These are phyloP conservation scores for Lithophane socia DNA, from an alignment of 2,888 invertebrate genomes.

Conservation along the genomic window DNA sequence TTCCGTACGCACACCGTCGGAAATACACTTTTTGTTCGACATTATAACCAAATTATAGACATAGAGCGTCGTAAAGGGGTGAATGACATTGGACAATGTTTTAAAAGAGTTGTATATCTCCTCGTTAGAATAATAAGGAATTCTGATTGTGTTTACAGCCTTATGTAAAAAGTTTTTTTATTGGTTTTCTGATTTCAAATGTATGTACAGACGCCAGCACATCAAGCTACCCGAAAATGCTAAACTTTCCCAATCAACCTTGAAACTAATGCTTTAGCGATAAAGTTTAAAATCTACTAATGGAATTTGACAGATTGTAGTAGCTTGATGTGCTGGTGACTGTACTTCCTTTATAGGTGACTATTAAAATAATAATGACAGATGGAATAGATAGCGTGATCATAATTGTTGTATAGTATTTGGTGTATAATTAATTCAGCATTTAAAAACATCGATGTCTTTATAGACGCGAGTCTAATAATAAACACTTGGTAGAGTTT, in stretches of 20 bases:
- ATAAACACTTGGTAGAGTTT: constrained; percentile 14
- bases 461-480: constrained; percentile 34
- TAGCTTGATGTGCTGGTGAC: too few species aligned
- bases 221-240: too few species aligned
- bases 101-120: constrained; percentile 67
- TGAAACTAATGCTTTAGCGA: too few species aligned
- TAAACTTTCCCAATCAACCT: too few species aligned
- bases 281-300: too few species aligned
- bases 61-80: constrained; percentile 69
- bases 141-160: constrained; percentile 77
- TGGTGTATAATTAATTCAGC: constrained; percentile 58
- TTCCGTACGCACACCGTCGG: constrained; percentile 62
- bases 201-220: constrained; percentile 23
- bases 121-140: constrained; percentile 76
- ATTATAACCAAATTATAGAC: constrained; percentile 71
- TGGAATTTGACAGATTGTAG: too few species aligned
- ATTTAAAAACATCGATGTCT: constrained; percentile 56
- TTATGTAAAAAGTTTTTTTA: constrained; percentile 73
- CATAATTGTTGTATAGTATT: constrained; percentile 65
- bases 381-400: constrained; percentile 67
- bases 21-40: constrained; percentile 67
- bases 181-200: constrained; percentile 71
- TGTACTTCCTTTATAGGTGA: constrained; percentile 68
- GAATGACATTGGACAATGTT: constrained; percentile 78
- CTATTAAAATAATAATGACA: constrained; percentile 75